phyloP scores from a whole-genome alignment of 2,888 invertebrate genomes.

The Papilio demoleus region DNA sequence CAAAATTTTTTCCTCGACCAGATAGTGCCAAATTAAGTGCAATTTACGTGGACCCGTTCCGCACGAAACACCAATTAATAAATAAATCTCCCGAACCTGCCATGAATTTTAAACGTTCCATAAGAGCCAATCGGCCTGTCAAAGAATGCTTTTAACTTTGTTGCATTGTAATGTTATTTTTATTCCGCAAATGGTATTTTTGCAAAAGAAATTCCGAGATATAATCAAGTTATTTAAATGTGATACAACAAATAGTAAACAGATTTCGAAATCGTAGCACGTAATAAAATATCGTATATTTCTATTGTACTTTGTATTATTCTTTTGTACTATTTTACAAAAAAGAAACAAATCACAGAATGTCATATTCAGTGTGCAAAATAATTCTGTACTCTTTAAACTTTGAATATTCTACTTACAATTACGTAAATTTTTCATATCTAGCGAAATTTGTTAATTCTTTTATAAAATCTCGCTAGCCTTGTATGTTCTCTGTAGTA shows the following conservation, averaged over 20 bases:
- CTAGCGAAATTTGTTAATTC: not conserved
- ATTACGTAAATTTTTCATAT: not conserved
- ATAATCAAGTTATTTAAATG: too few species aligned
- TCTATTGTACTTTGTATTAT: not conserved
- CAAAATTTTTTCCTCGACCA: not conserved
- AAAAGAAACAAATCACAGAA: not conserved
- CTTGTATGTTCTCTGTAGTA: not conserved
- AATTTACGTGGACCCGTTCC: conserved; percentile 69
- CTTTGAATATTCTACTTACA: not conserved
- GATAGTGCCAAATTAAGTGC: conserved; percentile 34
- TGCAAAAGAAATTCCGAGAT: too few species aligned
- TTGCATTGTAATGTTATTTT: not conserved
- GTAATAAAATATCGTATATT: too few species aligned
- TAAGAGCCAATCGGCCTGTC: conserved; percentile 56
- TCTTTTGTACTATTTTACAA: not conserved
- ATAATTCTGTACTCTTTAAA: not conserved
- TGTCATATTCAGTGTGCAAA: not conserved
- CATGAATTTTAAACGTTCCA: conserved; percentile 76
- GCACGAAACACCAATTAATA: conserved; percentile 78
- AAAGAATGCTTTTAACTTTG: conserved; percentile 17
- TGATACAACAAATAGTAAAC: too few species aligned
- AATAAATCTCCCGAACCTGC: conserved; percentile 76
- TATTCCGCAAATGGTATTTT: not conserved
- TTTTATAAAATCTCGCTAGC: not conserved
- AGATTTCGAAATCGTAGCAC: too few species aligned